phyloP scores from a whole-genome alignment of 1,140 invertebrate genomes.

The Brachystomella parvula region DNA sequence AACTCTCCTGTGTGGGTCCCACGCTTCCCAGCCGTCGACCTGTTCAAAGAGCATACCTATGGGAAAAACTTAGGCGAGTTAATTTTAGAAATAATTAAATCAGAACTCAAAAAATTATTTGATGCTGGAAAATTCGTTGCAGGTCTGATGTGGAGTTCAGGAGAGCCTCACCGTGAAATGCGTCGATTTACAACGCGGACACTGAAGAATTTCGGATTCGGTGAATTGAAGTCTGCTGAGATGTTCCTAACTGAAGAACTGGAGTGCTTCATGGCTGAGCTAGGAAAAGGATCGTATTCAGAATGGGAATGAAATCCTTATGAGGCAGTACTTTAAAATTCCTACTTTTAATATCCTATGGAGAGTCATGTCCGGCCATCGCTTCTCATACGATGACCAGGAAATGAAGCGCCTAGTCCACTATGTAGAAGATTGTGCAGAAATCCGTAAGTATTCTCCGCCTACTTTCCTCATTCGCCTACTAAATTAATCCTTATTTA shows the following conservation, averaged over 20 bases:
- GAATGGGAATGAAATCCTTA: background rate
- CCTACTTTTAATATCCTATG: constrained; percentile 70
- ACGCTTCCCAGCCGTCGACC: background rate
- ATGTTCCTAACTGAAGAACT: background rate
- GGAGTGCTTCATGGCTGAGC: background rate
- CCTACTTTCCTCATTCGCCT: no score
- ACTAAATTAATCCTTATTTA: background rate
- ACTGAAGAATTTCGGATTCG: constrained; percentile 8
- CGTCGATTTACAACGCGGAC: background rate
- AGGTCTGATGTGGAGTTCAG: background rate
- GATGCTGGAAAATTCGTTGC: background rate
- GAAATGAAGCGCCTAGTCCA: constrained; percentile 3
- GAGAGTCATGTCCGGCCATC: constrained; percentile 71
- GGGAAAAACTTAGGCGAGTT: constrained; percentile 1
- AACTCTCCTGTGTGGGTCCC: background rate
- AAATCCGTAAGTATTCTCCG: background rate
- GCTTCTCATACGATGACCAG: constrained; percentile 45
- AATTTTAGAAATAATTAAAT: no score
- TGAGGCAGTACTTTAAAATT: constrained; percentile 27
- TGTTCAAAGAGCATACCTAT: constrained; percentile 1
- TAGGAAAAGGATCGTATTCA: background rate
- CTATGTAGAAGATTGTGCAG: background rate
- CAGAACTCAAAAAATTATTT: no score
- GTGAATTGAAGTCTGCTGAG: background rate
- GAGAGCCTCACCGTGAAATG: background rate